Conservation (phyloP, 2,888 invertebrate genomes). For the Agrochola circellaris region DNA sequence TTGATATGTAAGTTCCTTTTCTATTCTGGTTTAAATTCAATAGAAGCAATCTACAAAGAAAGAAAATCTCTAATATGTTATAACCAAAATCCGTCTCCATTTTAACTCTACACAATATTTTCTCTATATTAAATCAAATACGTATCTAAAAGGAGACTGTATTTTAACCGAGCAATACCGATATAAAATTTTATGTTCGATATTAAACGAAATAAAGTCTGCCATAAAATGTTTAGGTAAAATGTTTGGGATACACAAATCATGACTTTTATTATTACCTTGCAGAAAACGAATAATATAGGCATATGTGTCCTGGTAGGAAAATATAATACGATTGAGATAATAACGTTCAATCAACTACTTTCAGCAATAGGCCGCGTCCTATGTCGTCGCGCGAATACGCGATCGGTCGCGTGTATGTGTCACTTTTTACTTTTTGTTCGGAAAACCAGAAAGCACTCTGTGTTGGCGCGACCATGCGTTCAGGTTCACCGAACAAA, state of each 20-base stretch:
- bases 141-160: neutral
- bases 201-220: constrained; percentile 49
- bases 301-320: neutral
- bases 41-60: neutral
- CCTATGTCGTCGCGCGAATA: too few relatives aligned
- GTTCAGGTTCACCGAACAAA: too few relatives aligned
- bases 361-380: neutral
- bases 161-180: constrained; percentile 33
- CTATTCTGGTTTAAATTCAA: neutral
- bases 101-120: neutral
- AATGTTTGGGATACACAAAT: constrained; percentile 26
- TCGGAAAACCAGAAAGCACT: too few relatives aligned
- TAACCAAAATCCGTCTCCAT: too few relatives aligned
- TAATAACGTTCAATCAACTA: neutral
- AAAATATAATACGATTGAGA: neutral
- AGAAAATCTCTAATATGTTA: neutral
- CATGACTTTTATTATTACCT: constrained; percentile 16
- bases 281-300: neutral
- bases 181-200: constrained; percentile 54
- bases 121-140: constrained; percentile 2
- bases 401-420: too few relatives aligned
- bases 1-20: neutral
- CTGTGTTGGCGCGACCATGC: too few relatives aligned
- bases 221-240: constrained; percentile 51
- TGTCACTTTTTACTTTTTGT: too few relatives aligned